Percentiles rank a stretch among this genome's conserved stretches.
These are phyloP conservation scores for Tricholaema leucomelas DNA, from an alignment of 2,113 vertebrate genomes.

Conservation along the genomic window DNA sequence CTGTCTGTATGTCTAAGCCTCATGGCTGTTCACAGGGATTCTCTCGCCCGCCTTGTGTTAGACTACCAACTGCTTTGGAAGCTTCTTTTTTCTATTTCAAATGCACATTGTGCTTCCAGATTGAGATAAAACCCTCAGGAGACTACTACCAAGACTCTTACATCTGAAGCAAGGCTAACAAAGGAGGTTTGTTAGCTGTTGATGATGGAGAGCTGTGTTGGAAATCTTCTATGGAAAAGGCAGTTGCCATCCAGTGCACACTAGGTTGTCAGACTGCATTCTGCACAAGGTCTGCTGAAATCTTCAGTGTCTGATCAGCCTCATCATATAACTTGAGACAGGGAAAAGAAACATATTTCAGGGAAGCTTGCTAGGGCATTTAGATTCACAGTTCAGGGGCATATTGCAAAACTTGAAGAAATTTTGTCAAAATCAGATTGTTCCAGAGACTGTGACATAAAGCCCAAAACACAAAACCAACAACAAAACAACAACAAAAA, in stretches of 20 bases:
- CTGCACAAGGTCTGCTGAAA: neutral
- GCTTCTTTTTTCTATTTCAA: constrained; percentile 36
- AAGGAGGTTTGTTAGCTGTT: constrained; percentile 7
- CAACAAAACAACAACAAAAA: too few relatives aligned
- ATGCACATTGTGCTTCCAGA: constrained; percentile 20
- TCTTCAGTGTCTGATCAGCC: neutral
- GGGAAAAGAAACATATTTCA: neutral
- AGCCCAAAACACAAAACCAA: neutral
- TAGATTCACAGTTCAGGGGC: neutral
- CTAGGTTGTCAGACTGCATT: neutral
- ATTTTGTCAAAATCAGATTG: neutral
- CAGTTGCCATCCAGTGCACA: neutral
- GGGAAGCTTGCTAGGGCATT: neutral
- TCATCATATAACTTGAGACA: neutral
- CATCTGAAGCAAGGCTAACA: constrained; percentile 43
- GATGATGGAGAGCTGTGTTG: neutral
- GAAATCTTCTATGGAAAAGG: neutral
- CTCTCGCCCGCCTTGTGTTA: neutral
- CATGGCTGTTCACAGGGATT: constrained; percentile 2
- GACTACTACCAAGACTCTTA: constrained; percentile 7
- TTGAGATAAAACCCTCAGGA: constrained; percentile 33
- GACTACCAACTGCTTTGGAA: constrained; percentile 58
- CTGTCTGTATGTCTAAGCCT: constrained; percentile 58
- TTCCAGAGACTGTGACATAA: neutral
- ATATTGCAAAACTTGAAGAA: neutral